Evolutionary conservation across 1,140 invertebrate genomes (phyloP), one percentile per base, ranked within the genome.

Genomic region (Dreissena polymorpha): DNA sequence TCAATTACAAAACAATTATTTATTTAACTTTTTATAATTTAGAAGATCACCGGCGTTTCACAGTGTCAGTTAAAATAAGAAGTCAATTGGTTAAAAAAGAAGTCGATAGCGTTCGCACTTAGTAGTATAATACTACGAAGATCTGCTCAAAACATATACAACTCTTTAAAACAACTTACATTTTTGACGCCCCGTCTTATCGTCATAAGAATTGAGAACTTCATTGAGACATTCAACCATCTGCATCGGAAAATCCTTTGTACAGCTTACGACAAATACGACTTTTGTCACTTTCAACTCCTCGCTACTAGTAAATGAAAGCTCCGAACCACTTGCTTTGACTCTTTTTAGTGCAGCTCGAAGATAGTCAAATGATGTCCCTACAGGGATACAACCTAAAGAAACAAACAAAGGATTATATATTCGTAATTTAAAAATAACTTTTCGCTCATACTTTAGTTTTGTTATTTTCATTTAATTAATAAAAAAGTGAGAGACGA

Each of bases 161-260:
- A n/a, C n/a, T n/a, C n/a, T n/a, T n/a, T n/a, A n/a, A n/a, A n/a
- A 39, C 23, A 12, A 75, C 72, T 60, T 29, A 74, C 72, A 74
- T 39, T 57, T 10, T 27, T 18, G 25, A 10, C 39, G 7, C 18
- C 18, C 72, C 23, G 53, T 75, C n/a, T 29, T 16, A 23, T 51
- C 18, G n/a, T 63, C 72, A 3, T n/a, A 13, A 49, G 8, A 49
- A 8, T 63, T 27, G 0, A 74, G n/a, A 6, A 74, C 72, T 74
- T 14, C n/a, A 14, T 74, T 53, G 5, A 74, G 55, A 63, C 72
- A 74, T 16, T 60, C 5, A 3, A 74, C 29, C 55, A 77, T 21
- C 25, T 67, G 65, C 0, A 25, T 0, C 49, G 74, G 63, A 65
- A 49, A 25, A 13, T n/a, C 16, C 5, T 51, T 64, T 16, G 16